These are phyloP conservation scores for Vireo griseus DNA, from an alignment of 2,797 vertebrate species.

Conservation along the genomic window DNA sequence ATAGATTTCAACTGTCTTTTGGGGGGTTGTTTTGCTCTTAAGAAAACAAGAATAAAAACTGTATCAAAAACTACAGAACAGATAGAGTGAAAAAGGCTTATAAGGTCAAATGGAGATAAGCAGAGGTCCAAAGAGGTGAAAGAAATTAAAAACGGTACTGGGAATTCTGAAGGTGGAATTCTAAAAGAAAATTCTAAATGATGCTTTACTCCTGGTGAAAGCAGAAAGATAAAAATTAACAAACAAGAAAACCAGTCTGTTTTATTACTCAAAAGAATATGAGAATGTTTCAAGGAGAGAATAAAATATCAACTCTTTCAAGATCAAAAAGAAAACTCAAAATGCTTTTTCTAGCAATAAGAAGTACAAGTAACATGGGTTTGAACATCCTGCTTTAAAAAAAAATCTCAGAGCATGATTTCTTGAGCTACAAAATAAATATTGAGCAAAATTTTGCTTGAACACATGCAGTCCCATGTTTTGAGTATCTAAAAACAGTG, in stretches of 20 bases:
- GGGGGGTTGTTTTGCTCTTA: neutral
- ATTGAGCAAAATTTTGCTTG: neutral
- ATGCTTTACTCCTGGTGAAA: neutral
- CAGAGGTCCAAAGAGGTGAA: neutral
- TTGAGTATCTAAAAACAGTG: neutral
- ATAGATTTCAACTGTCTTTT: neutral
- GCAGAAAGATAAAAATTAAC: neutral
- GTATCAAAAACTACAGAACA: neutral
- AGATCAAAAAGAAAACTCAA: neutral
- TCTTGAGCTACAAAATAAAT: neutral
- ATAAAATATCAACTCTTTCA: neutral
- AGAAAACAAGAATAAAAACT: neutral
- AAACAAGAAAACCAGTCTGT: neutral
- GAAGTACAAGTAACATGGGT: neutral
- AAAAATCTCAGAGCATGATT: neutral
- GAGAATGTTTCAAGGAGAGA: neutral
- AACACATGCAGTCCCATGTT: neutral
- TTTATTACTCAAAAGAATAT: neutral
- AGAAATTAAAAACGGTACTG: neutral
- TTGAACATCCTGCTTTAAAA: neutral
- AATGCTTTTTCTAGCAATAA: neutral
- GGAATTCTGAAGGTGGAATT: neutral
- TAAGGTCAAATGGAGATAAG: neutral
- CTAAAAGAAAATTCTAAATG: neutral
- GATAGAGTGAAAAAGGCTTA: neutral